phyloP scores from a whole-genome alignment of 1,140 invertebrate genomes.

The Macrobrachium nipponense region DNA sequence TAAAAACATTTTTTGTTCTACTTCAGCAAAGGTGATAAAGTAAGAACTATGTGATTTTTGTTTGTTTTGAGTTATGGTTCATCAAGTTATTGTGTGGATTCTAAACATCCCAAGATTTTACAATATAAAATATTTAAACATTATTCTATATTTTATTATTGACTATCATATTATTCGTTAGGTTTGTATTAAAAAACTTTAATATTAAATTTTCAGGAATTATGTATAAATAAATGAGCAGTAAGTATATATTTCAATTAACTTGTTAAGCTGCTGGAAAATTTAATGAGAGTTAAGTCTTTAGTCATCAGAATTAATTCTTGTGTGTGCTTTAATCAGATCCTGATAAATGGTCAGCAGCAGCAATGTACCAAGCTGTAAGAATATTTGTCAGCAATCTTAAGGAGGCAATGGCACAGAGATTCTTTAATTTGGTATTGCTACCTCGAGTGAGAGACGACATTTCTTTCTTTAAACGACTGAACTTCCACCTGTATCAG shows the following conservation, averaged over 20 bases:
- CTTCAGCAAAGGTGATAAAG: too few species aligned
- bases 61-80: too few species aligned
- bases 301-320: conserved; percentile 64
- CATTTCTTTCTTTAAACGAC: conserved; percentile 91
- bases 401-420: conserved; percentile 95
- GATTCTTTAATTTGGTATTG: conserved; percentile 94
- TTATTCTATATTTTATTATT: too few species aligned
- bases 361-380: conserved; percentile 95
- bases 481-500: conserved; percentile 98
- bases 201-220: too few species aligned
- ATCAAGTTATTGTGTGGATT: too few species aligned
- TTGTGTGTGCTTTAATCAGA: conserved; percentile 61
- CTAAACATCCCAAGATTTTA: too few species aligned
- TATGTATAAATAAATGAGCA: neutral
- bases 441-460: conserved; percentile 95
- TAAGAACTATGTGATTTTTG: too few species aligned
- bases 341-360: conserved; percentile 80
- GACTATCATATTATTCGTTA: too few species aligned
- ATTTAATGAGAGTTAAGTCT: neutral
- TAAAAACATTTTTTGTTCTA: too few species aligned
- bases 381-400: conserved; percentile 96
- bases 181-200: too few species aligned
- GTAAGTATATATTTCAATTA: neutral
- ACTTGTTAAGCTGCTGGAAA: neutral
- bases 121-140: too few species aligned